phyloP scores from a whole-genome alignment of 2,888 invertebrate genomes.

The Latrodectus hesperus region DNA sequence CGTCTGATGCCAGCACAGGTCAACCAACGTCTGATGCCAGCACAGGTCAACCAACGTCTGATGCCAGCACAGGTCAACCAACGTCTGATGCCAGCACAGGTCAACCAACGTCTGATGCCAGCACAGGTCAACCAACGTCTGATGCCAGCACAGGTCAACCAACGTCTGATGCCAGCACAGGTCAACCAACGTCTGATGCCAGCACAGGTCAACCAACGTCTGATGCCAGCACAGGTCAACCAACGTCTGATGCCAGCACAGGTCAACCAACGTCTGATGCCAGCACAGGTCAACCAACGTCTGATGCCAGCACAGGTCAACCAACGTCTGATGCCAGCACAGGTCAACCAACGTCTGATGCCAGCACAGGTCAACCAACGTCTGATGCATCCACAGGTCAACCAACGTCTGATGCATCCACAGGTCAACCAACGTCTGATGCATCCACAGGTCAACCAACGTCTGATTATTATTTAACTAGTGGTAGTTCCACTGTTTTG shows the following conservation, averaged over 20 bases:
- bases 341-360: neutral
- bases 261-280: too few relatives aligned
- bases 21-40: too few relatives aligned
- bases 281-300: too few relatives aligned
- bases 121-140: neutral
- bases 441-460: neutral
- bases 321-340: too few relatives aligned
- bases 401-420: neutral
- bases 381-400: neutral
- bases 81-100: too few relatives aligned
- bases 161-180: neutral
- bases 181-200: neutral
- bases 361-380: neutral
- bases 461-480: neutral
- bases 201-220: neutral
- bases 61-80: too few relatives aligned
- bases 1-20: too few relatives aligned
- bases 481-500: neutral
- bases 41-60: too few relatives aligned
- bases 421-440: neutral
- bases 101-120: neutral
- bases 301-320: too few relatives aligned
- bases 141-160: neutral
- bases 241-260: too few relatives aligned
- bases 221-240: neutral